Conservation (phyloP, 2,888 invertebrate genomes). For the Bursaphelenchus okinawaensis region DNA sequence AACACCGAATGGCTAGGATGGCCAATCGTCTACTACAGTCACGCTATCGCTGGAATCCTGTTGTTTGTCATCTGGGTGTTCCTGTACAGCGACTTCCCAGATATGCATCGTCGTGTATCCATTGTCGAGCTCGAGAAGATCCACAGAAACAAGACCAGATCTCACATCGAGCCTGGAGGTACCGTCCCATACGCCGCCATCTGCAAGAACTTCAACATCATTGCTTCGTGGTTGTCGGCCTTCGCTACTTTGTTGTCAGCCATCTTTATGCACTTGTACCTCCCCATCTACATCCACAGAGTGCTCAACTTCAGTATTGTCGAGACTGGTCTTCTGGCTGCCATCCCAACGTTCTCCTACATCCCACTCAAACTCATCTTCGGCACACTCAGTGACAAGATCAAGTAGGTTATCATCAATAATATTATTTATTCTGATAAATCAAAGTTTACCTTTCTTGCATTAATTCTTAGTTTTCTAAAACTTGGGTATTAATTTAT, state of each 20-base stretch:
- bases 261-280: conserved; percentile 36
- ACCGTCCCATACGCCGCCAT: conserved; percentile 31
- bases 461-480: no score
- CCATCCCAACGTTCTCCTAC: conserved; percentile 20
- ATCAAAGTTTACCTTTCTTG: no score
- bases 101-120: conserved; percentile 16
- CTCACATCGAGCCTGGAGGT: conserved; percentile 23
- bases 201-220: conserved; percentile 28
- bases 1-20: conserved; percentile 22
- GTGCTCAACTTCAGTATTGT: conserved; percentile 24
- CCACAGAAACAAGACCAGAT: conserved; percentile 21
- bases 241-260: conserved; percentile 36
- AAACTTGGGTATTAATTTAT: no score
- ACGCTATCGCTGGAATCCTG: conserved; percentile 21
- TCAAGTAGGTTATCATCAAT: conserved; percentile 12
- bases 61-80: conserved; percentile 26
- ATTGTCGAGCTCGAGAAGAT: conserved; percentile 15
- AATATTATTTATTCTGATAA: background rate
- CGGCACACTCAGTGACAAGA: conserved; percentile 24
- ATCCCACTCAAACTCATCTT: conserved; percentile 25
- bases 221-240: conserved; percentile 41
- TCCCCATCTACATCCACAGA: conserved; percentile 40
- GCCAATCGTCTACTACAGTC: conserved; percentile 32
- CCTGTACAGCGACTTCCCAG: conserved; percentile 28
- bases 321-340: conserved; percentile 17